Conservation (phyloP, 2,797 vertebrate species). For the Hemitrygon akajei region DNA sequence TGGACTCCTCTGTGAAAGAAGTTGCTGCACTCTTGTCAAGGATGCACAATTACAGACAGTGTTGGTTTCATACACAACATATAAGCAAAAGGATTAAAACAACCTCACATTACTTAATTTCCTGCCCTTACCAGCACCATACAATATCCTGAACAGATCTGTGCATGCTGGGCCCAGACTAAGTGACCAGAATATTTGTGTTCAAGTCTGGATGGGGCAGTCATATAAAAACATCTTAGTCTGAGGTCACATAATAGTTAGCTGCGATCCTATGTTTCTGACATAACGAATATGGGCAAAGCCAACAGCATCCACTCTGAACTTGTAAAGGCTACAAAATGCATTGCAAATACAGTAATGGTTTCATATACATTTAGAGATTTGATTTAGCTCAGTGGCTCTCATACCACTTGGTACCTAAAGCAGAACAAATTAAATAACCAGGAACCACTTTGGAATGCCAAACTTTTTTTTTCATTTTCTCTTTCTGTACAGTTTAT, state of each 20-base stretch:
- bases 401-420: background rate
- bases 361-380: background rate
- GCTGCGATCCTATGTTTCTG: background rate
- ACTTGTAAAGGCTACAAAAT: too few relatives aligned
- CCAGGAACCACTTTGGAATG: background rate
- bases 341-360: background rate
- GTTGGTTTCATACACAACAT: background rate
- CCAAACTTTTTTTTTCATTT: background rate
- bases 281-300: background rate
- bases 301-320: background rate
- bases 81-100: background rate
- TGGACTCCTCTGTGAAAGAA: background rate
- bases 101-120: background rate
- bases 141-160: background rate
- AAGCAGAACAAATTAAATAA: background rate
- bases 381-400: too few relatives aligned
- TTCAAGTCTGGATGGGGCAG: background rate
- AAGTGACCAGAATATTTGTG: background rate
- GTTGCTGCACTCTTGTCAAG: background rate
- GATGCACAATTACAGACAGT: background rate
- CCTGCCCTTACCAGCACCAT: background rate
- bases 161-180: background rate
- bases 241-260: background rate
- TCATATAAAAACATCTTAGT: background rate
- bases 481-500: background rate